Evolutionary conservation across 2,888 invertebrate genomes (phyloP), one percentile per base, ranked within the genome.

Genomic region (Eupithecia insigniata): DNA sequence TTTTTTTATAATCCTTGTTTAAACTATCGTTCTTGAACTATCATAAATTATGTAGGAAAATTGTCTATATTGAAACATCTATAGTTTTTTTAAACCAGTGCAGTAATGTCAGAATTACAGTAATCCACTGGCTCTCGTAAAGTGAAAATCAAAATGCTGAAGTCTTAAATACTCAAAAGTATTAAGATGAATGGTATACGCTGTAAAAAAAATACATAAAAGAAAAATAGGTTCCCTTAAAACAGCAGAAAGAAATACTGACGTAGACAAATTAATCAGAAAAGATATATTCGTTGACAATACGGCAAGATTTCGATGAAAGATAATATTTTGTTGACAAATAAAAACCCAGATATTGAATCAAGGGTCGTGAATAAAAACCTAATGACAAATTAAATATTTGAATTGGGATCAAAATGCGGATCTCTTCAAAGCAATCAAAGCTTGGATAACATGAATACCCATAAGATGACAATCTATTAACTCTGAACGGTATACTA

Each of bases 391-490:
- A 66, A 32, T 62, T 55, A 61, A 66, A 66, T 66, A 67, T 65
- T 62, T 67, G 61, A 39, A 36, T 62, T 34, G 36, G 22, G 30
- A 30, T 58, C 36, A 10, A 66, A 70, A 22, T 22, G 39, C 71
- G 66, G 67, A 60, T 32, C 71, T 55, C 18, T 64, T 43, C 28
- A 71, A 74, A 71, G 69, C 28, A 66, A 71, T 58, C 62, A 43
- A 61, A 22, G 28, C 26, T 18, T 34, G 36, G 74, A 71, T 74
- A 74, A 71, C 32, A 66, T 74, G 55, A 30, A 30, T 22, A 30
- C 14, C 46, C 32, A n/a, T 28, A 12, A 58, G 30, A 71, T 62
- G 32, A 67, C 36, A 64, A 64, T 64, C 36, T 36, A 16, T 36
- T 64, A n/a, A n/a, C 34, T n/a, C 22, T 64, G 36, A 22, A 64